A percentile compares a stretch with the other conserved stretches of the same genome.
Evolutionary conservation across 2,797 vertebrate species (phyloP).

Genomic region (Melanotaenia maccullochi): DNA sequence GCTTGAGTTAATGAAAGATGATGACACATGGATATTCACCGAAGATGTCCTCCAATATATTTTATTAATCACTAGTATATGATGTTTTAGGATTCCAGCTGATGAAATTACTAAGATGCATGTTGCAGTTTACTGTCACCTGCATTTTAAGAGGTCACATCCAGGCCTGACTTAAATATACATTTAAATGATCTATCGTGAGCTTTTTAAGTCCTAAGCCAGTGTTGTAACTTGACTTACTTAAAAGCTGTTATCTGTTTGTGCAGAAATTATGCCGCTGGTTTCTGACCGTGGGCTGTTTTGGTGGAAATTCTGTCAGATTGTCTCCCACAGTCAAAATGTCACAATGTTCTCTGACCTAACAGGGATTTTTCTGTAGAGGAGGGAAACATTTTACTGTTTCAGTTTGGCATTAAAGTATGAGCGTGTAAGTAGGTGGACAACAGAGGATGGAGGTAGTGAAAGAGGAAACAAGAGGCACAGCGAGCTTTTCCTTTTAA

Average conservation of each 20-base stretch:
- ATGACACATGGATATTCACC: constrained; percentile 22
- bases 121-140: neutral
- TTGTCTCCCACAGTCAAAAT: constrained; percentile 29
- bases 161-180: neutral
- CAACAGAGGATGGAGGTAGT: constrained; percentile 21
- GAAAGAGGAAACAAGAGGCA: constrained; percentile 22
- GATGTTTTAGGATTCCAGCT: constrained; percentile 11
- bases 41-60: constrained; percentile 23
- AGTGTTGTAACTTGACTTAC: constrained; percentile 1
- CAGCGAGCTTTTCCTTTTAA: constrained; percentile 30
- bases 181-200: neutral
- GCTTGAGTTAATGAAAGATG: neutral
- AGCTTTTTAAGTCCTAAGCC: neutral
- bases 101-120: constrained; percentile 16
- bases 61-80: constrained; percentile 4
- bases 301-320: constrained; percentile 14
- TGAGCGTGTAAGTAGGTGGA: constrained; percentile 37
- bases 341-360: constrained; percentile 33
- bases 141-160: neutral
- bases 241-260: constrained; percentile 1
- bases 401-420: constrained; percentile 22
- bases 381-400: constrained; percentile 28
- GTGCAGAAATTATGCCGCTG: constrained; percentile 12
- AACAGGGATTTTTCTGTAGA: constrained; percentile 27
- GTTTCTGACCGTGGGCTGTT: constrained; percentile 10